A percentile compares a stretch with the other conserved stretches of the same genome.
Evolutionary conservation across 2,797 vertebrate genomes (phyloP).

Genomic region (Iguana delicatissima): DNA sequence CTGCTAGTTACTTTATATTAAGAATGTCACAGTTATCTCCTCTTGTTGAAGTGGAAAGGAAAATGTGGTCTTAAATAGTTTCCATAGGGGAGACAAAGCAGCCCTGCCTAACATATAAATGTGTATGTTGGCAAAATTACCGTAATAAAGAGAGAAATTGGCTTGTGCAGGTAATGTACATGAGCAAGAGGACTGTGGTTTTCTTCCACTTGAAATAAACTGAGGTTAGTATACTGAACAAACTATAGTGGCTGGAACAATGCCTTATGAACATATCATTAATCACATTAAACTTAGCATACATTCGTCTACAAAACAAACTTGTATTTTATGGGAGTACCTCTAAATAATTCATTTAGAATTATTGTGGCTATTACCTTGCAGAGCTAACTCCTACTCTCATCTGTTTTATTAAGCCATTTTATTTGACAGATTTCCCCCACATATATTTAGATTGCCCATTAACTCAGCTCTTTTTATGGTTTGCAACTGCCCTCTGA

Average conservation of each 20-base stretch:
- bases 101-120: background rate
- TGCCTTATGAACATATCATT: background rate
- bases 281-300: background rate
- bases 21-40: background rate
- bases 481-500: background rate
- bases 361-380: background rate
- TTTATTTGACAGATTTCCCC: background rate
- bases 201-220: background rate
- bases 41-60: background rate
- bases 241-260: background rate
- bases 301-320: background rate
- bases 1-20: background rate
- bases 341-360: background rate
- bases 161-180: background rate
- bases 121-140: background rate
- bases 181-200: background rate
- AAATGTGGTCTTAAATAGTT: background rate
- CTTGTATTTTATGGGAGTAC: background rate
- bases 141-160: background rate
- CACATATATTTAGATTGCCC: background rate
- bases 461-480: conserved; percentile 6
- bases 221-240: background rate
- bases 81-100: background rate
- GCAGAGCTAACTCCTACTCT: background rate
- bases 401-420: background rate